Evolutionary conservation across 2,888 invertebrate species (phyloP), one percentile per base, ranked within the genome.

Genomic region (Ophraella communa): DNA sequence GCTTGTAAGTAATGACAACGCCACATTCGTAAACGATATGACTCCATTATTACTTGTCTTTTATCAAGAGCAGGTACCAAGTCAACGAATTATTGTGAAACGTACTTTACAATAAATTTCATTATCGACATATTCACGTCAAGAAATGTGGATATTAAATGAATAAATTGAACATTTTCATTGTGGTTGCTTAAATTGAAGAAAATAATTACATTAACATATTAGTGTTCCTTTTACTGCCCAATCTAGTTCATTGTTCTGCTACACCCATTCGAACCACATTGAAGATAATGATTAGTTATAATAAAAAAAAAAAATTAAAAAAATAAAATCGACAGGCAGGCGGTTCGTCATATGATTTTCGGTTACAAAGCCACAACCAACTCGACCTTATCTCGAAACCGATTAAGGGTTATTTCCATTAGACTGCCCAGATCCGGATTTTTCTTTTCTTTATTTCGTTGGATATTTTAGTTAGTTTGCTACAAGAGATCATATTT

Each of bases 341-440:
- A n/a, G 35, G 35, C 35, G 35, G n/a, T n/a, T 44, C 17, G 44
- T 44, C 44, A 44, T 44, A 18, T 11, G 35, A 18, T 44, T 44
- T 44, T 44, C 44, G 44, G 44, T 44, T 44, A 44, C 44, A 20
- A 17, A 44, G 20, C 18, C 35, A 35, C 35, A n/a, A 14, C 35
- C n/a, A 35, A 35, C 5, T 42, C 17, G 42, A 42, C 17, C 17
- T 42, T 42, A 42, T 42, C 42, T 42, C 14, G 5, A n/a, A 4
- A 42, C 14, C 21, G 45, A 45, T 45, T 45, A 45, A 45, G 45
- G 21, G 45, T 45, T 45, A 45, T 21, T 45, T 45, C 20, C 45
- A 45, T 45, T 21, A 20, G 21, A n/a, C 17, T n/a, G 21, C 10
- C 10, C 45, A 45, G 45, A 45, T 11, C 45, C 45, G 45, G 45